phyloP scores from a whole-genome alignment of 2,888 invertebrate species.

The Drosophila pseudotalamancana region DNA sequence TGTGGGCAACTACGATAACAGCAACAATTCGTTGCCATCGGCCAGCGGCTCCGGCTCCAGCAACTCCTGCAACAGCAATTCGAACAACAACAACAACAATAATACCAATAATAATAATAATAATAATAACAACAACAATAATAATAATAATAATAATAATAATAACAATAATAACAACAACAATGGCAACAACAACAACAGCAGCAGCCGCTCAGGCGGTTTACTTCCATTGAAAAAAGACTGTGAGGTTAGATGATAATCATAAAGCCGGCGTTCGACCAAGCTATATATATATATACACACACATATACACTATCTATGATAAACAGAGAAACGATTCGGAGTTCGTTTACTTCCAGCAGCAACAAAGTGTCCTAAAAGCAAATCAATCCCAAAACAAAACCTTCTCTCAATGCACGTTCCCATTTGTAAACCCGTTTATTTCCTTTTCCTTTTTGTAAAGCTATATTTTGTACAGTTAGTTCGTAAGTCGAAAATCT shows the following conservation, averaged over 20 bases:
- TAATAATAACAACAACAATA: slow-evolving; percentile 52
- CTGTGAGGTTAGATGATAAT: slow-evolving; percentile 95
- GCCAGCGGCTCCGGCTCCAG: slow-evolving; percentile 59
- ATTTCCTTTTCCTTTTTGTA: slow-evolving; percentile 19
- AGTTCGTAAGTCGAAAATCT: slow-evolving; percentile 45
- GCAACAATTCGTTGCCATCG: slow-evolving; percentile 71
- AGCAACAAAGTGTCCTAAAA: slow-evolving; percentile 46
- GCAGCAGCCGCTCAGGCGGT: slow-evolving; percentile 65
- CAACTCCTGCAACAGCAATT: slow-evolving; percentile 69
- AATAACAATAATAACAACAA: slow-evolving; percentile 57
- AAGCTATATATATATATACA: slow-evolving; percentile 5
- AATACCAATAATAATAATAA: slow-evolving; percentile 57
- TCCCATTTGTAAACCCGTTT: slow-evolving; percentile 1
- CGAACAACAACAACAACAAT: slow-evolving; percentile 59
- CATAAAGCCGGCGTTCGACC: slow-evolving; percentile 49
- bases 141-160: slow-evolving; percentile 59
- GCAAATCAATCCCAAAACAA: background rate
- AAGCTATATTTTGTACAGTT: slow-evolving; percentile 63
- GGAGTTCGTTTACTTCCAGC: slow-evolving; percentile 45
- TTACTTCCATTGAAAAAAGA: slow-evolving; percentile 89
- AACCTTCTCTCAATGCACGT: background rate
- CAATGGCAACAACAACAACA: slow-evolving; percentile 51
- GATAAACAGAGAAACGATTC: slow-evolving; percentile 6
- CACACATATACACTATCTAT: background rate
- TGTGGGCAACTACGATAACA: slow-evolving; percentile 68